Evolutionary conservation across 2,888 invertebrate species (phyloP).

Genomic region (Labia minor): DNA sequence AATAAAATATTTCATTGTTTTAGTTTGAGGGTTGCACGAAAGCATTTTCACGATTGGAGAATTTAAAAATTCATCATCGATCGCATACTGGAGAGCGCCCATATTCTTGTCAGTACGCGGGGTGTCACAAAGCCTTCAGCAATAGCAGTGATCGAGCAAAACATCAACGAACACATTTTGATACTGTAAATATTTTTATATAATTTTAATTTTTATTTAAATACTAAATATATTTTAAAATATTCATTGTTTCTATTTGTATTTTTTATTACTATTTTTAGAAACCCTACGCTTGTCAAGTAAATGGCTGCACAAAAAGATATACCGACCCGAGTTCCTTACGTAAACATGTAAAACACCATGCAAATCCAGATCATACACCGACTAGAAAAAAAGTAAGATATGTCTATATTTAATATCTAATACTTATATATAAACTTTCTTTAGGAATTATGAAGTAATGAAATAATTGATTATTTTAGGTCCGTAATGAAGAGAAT

Average conservation of each 20-base stretch:
- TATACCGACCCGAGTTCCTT: conserved; percentile 92
- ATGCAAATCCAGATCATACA: conserved; percentile 35
- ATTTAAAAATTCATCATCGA: conserved; percentile 92
- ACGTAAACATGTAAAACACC: conserved; percentile 85
- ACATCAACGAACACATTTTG: conserved; percentile 96
- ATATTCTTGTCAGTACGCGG: conserved; percentile 84
- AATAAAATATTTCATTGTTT: conserved; percentile 30
- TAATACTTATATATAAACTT: too few species aligned
- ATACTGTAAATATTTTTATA: conserved; percentile 62
- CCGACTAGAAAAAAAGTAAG: conserved; percentile 25
- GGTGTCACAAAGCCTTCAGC: conserved; percentile 92
- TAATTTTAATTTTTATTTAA: background rate
- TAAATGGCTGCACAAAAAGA: conserved; percentile 74
- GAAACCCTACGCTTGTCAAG: conserved; percentile 89
- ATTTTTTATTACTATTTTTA: conserved; percentile 43
- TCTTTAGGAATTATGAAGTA: too few species aligned
- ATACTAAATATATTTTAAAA: background rate
- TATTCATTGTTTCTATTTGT: background rate
- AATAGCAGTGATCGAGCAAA: conserved; percentile 98
- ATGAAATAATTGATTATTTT: too few species aligned
- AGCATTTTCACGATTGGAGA: conserved; percentile 92
- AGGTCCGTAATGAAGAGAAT: conserved; percentile 20
- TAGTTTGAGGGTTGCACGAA: conserved; percentile 91
- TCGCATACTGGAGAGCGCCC: conserved; percentile 95
- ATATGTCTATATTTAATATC: too few species aligned